phyloP scores from a whole-genome alignment of 92 coral and sea anemone genomes.

The Parazoanthus darwini region DNA sequence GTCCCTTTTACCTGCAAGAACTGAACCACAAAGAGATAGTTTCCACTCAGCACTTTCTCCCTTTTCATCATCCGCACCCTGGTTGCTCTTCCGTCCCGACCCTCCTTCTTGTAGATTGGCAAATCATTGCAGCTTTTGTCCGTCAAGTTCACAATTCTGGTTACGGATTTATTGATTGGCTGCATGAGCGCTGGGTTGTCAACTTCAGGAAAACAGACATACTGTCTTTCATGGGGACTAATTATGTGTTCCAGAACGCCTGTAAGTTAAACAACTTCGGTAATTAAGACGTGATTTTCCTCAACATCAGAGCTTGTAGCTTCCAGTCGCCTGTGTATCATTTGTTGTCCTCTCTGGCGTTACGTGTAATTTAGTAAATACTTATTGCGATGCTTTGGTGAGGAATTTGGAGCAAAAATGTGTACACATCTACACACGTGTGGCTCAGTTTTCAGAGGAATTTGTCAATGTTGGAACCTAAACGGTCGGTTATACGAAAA shows the following conservation, averaged over 20 bases:
- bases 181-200: constrained; percentile 61
- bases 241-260: constrained; percentile 78
- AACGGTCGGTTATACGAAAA: not conserved
- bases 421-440: no score
- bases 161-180: constrained; percentile 79
- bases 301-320: not conserved
- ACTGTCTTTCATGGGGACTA: constrained; percentile 84
- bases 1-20: constrained; percentile 21
- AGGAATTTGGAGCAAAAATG: no score
- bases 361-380: not conserved
- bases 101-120: constrained; percentile 64
- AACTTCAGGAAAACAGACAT: constrained; percentile 69
- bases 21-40: constrained; percentile 68
- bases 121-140: constrained; percentile 62
- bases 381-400: not conserved
- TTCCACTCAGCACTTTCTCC: constrained; percentile 54
- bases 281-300: not conserved
- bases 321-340: not conserved
- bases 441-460: not conserved
- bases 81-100: constrained; percentile 31
- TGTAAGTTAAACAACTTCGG: constrained; percentile 3
- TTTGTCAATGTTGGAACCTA: not conserved
- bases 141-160: constrained; percentile 67
- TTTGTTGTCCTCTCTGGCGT: not conserved
- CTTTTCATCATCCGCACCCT: constrained; percentile 24